phyloP scores from a whole-genome alignment of 2,113 vertebrate species.

The Neodontobutis hainanensis region DNA sequence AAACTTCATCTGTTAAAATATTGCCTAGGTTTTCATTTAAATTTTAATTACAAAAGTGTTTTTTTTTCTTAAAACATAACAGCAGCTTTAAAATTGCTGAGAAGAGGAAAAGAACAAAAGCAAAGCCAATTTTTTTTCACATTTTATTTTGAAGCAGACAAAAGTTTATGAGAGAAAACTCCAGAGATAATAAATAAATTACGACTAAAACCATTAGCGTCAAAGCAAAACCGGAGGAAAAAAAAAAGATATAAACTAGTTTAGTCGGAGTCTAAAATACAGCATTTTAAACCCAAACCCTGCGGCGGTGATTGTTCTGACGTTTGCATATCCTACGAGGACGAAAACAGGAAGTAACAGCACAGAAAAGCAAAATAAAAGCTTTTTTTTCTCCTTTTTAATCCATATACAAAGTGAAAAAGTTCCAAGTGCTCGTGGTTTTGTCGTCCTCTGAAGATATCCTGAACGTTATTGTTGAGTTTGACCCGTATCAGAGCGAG shows the following conservation, averaged over 20 bases:
- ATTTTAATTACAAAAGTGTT: not conserved
- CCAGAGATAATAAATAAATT: constrained; percentile 74
- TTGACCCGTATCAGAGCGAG: constrained; percentile 64
- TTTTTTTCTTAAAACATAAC: not conserved
- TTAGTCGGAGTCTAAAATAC: constrained; percentile 14
- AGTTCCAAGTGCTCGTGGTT: constrained; percentile 54
- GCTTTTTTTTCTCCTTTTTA: not conserved
- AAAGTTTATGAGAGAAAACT: constrained; percentile 53
- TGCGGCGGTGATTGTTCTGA: constrained; percentile 44
- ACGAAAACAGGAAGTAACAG: constrained; percentile 29
- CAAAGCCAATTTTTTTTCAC: not conserved
- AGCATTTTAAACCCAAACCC: constrained; percentile 22
- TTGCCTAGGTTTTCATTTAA: not conserved
- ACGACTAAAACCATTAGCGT: constrained; percentile 45
- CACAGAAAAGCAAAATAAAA: constrained; percentile 34
- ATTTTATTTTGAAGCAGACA: constrained; percentile 65
- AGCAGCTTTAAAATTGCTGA: not conserved
- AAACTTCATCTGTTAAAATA: not conserved
- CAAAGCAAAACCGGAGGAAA: constrained; percentile 30
- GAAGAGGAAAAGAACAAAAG: constrained; percentile 2
- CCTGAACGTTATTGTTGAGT: constrained; percentile 50
- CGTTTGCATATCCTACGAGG: constrained; percentile 38
- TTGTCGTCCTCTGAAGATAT: constrained; percentile 49
- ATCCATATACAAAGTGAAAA: constrained; percentile 54
- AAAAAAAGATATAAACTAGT: too few species aligned